Evolutionary conservation across 1,140 invertebrate genomes (phyloP).

Genomic region (Diorhabda elongata): DNA sequence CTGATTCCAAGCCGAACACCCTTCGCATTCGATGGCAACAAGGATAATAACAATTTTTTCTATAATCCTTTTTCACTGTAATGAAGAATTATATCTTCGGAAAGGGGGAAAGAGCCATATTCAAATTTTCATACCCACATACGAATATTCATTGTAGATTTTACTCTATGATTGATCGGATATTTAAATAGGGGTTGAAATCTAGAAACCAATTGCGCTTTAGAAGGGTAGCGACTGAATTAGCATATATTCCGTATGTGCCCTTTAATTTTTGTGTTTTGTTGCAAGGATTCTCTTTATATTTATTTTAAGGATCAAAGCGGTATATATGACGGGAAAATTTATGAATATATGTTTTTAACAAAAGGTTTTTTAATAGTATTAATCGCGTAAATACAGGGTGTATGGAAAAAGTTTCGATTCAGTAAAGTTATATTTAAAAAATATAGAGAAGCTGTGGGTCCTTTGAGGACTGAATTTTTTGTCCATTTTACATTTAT

Average conservation of each 20-base stretch:
- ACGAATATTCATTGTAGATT: neutral
- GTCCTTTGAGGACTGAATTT: too few species aligned
- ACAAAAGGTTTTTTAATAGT: neutral
- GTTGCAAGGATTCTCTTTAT: conserved; percentile 16
- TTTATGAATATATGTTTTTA: neutral
- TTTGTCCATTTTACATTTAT: too few species aligned
- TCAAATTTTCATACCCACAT: conserved; percentile 20
- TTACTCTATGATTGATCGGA: conserved; percentile 14
- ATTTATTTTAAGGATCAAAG: conserved; percentile 21
- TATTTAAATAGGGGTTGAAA: conserved; percentile 22
- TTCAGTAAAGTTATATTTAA: too few species aligned
- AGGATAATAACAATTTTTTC: neutral
- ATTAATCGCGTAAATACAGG: neutral
- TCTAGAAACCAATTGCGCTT: conserved; percentile 15
- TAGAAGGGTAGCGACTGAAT: conserved; percentile 13
- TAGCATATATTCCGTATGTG: conserved; percentile 17
- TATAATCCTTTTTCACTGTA: conserved; percentile 20
- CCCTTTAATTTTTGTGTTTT: conserved; percentile 20
- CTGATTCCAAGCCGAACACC: too few species aligned
- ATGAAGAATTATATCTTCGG: conserved; percentile 13
- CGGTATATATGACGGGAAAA: neutral
- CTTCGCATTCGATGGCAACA: too few species aligned
- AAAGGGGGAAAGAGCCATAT: conserved; percentile 15
- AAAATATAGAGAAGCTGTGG: too few species aligned
- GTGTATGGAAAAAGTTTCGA: neutral